Percentiles rank a stretch among this genome's conserved stretches.
Evolutionary conservation across 2,113 vertebrate species (phyloP).

Genomic region (Xiphophorus maculatus): DNA sequence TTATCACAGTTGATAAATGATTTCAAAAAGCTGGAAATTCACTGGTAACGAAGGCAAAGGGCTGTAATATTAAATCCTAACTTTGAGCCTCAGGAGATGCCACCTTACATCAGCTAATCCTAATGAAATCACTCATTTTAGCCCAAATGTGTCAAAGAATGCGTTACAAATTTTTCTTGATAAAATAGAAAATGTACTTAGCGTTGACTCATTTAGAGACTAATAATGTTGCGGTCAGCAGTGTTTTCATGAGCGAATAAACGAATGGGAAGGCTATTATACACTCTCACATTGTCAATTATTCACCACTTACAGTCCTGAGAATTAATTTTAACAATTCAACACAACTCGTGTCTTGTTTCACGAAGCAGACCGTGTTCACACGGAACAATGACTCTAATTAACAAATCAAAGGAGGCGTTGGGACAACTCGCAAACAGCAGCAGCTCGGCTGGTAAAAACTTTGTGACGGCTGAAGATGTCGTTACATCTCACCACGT

Average conservation of each 20-base stretch:
- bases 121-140: too few relatives aligned
- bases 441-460: neutral
- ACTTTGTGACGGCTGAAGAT: neutral
- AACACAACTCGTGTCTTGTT: neutral
- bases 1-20: too few relatives aligned
- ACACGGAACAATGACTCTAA: neutral
- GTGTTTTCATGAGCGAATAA: too few relatives aligned
- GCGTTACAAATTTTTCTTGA: too few relatives aligned
- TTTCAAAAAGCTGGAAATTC: too few relatives aligned
- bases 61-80: too few relatives aligned
- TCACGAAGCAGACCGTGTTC: neutral
- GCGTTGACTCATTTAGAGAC: neutral
- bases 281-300: neutral
- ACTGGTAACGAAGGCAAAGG: too few relatives aligned
- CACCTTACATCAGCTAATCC: too few relatives aligned
- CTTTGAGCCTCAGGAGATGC: too few relatives aligned
- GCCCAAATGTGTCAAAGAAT: too few relatives aligned
- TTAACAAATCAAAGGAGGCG: conserved; percentile 11
- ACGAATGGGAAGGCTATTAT: neutral
- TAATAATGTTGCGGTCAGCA: neutral
- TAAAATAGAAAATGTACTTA: too few relatives aligned
- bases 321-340: conserved; percentile 8
- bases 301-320: conserved; percentile 7
- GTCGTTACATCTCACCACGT: neutral
- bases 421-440: neutral